Conservation (phyloP, 2,113 vertebrate species). For the Carassius auratus region DNA sequence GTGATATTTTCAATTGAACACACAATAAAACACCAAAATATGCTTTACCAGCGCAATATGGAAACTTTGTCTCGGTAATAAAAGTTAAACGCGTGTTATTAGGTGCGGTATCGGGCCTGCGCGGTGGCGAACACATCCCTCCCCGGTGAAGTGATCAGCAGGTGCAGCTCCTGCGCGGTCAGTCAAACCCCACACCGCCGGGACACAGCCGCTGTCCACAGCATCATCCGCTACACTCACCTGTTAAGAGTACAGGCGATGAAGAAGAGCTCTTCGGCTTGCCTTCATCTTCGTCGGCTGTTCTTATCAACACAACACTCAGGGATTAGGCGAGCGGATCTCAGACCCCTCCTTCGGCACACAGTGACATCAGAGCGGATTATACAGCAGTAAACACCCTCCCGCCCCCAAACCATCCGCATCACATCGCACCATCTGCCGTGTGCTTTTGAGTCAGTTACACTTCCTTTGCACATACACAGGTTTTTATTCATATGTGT, state of each 20-base stretch:
- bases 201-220: slow-evolving; percentile 11
- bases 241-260: slow-evolving; percentile 61
- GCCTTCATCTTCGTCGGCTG: slow-evolving; percentile 44
- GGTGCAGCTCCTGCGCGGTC: slow-evolving; percentile 20
- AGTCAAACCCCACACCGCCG: slow-evolving; percentile 6
- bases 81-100: slow-evolving; percentile 19
- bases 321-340: slow-evolving; percentile 62
- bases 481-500: background rate
- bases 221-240: slow-evolving; percentile 55
- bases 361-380: slow-evolving; percentile 78
- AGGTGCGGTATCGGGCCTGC: slow-evolving; percentile 16
- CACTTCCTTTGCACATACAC: background rate
- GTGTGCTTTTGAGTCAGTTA: background rate
- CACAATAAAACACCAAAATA: background rate
- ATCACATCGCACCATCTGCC: slow-evolving; percentile 16
- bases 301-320: slow-evolving; percentile 60
- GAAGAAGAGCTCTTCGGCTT: slow-evolving; percentile 43
- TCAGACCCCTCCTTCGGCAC: slow-evolving; percentile 63
- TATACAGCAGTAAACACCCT: slow-evolving; percentile 58
- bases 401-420: slow-evolving; percentile 34
- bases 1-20: background rate
- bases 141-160: slow-evolving; percentile 25
- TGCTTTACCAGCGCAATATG: background rate
- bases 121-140: background rate
- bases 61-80: background rate